Percentiles rank a stretch among this genome's conserved stretches.
Conservation (phyloP, 1,140 invertebrate species). For the Hesperophylax magnus region DNA sequence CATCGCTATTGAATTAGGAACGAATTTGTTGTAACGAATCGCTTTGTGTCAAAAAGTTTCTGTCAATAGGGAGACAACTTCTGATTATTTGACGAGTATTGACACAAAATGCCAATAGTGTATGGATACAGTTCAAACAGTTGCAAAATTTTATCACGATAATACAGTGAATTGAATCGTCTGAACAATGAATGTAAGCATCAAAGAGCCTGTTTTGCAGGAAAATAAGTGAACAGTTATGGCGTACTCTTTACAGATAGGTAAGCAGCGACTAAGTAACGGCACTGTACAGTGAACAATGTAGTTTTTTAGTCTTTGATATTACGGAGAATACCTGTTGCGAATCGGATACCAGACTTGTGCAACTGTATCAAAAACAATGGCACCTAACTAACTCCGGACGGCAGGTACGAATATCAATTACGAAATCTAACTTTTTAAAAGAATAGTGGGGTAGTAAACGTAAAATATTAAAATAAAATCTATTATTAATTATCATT, state of each 20-base stretch:
- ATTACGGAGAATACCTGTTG: conserved; percentile 24
- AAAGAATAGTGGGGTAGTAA: no score
- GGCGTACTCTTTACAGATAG: neutral
- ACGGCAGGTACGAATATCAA: no score
- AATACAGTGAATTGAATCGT: neutral
- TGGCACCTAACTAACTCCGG: neutral
- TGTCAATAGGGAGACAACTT: conserved; percentile 1
- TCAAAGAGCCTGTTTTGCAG: conserved; percentile 16
- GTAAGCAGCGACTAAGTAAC: conserved; percentile 2
- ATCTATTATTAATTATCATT: no score
- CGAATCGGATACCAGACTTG: conserved; percentile 25
- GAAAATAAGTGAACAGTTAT: conserved; percentile 32
- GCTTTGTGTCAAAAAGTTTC: neutral
- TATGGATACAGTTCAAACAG: neutral
- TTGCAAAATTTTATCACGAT: neutral
- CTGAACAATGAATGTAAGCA: conserved; percentile 10
- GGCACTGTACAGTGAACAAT: neutral
- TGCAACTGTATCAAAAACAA: conserved; percentile 30
- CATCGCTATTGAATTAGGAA: neutral
- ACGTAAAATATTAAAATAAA: no score
- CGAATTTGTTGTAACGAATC: neutral
- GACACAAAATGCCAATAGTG: neutral
- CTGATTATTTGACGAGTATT: neutral
- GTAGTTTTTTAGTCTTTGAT: conserved; percentile 4
- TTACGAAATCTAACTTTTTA: no score